Evolutionary conservation across 2,888 invertebrate species (phyloP).

Genomic region (Caprella mutica): DNA sequence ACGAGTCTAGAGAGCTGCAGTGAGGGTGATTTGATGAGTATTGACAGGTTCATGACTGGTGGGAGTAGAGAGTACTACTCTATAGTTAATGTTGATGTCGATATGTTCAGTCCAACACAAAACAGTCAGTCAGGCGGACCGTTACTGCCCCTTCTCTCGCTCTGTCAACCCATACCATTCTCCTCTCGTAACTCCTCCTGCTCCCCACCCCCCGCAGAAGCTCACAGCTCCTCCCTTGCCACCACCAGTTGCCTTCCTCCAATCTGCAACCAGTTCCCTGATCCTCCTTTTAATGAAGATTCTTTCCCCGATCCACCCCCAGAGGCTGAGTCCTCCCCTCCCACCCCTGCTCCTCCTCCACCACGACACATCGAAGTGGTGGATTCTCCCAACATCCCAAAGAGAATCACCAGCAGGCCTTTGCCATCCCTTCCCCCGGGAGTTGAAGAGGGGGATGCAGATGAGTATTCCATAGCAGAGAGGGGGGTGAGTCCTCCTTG

Average conservation of each 20-base stretch:
- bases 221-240: too few relatives aligned
- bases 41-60: background rate
- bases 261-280: slow-evolving; percentile 2
- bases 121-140: background rate
- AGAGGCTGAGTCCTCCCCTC: background rate
- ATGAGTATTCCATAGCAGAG: slow-evolving; percentile 3
- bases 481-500: background rate
- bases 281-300: too few relatives aligned
- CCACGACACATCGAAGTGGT: background rate
- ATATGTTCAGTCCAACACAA: slow-evolving; percentile 10
- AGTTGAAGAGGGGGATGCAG: background rate
- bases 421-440: background rate
- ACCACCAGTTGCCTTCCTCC: too few relatives aligned
- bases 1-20: slow-evolving; percentile 7
- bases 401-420: slow-evolving; percentile 3
- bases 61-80: slow-evolving; percentile 9
- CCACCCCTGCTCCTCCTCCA: background rate
- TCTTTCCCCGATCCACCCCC: slow-evolving; percentile 3
- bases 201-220: background rate
- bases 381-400: slow-evolving; percentile 7
- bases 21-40: slow-evolving; percentile 3
- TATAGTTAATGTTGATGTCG: slow-evolving; percentile 10
- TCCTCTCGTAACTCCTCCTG: background rate
- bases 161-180: background rate
- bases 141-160: slow-evolving; percentile 4